Conservation (phyloP, 1,140 invertebrate genomes). For the Chymomyza costata region DNA sequence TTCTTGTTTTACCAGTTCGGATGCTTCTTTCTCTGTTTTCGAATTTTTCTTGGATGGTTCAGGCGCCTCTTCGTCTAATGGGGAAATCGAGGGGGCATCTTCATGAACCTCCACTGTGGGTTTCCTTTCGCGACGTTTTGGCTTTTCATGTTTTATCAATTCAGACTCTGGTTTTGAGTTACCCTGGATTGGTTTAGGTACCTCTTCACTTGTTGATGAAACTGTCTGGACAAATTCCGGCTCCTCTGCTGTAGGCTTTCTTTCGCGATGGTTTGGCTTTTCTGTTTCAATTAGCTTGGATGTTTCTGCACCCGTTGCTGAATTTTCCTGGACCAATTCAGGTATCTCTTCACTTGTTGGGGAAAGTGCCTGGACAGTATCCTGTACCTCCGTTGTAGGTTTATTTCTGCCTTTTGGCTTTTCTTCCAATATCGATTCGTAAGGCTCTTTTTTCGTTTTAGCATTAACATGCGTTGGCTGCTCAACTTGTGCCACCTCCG, state of each 20-base stretch:
- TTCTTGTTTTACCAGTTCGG: background rate
- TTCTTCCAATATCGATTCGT: too few species aligned
- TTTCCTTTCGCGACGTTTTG: slow-evolving; percentile 13
- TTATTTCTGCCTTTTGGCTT: slow-evolving; percentile 15
- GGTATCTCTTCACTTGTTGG: background rate
- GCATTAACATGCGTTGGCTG: background rate
- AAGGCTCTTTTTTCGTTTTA: too few species aligned
- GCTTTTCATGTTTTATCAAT: background rate
- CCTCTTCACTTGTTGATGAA: background rate
- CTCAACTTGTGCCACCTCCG: too few species aligned
- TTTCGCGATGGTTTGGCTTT: background rate
- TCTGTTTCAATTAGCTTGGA: background rate
- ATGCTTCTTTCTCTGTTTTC: background rate
- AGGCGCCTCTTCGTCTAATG: background rate
- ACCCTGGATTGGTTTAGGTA: background rate
- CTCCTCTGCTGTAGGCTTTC: slow-evolving; percentile 17
- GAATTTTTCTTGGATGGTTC: background rate
- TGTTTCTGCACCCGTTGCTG: background rate
- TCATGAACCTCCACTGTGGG: slow-evolving; percentile 2
- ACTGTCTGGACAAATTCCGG: background rate
- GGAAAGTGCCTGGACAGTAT: background rate
- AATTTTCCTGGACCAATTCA: slow-evolving; percentile 4
- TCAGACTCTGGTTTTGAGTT: background rate
- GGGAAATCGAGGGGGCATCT: background rate
- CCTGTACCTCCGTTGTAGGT: slow-evolving; percentile 7